Conservation (phyloP, 2,113 vertebrate genomes). For the Takifugu flavidus region DNA sequence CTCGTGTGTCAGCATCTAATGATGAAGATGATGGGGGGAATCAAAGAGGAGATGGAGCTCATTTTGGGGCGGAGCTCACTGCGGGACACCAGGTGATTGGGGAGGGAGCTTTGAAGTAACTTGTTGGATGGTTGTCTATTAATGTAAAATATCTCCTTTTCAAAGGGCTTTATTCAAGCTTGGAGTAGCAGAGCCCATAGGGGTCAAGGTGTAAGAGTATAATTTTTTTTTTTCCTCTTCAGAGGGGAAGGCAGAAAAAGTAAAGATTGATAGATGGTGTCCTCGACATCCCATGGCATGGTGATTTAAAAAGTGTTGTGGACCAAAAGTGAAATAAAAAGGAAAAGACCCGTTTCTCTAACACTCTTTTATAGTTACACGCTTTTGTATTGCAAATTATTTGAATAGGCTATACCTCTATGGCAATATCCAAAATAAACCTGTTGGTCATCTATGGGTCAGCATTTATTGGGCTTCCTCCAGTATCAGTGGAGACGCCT, state of each 20-base stretch:
- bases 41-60: slow-evolving; percentile 74
- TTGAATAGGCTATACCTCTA: slow-evolving; percentile 5
- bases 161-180: slow-evolving; percentile 76
- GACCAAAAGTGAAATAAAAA: slow-evolving; percentile 10
- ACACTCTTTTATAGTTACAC: slow-evolving; percentile 6
- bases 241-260: slow-evolving; percentile 37
- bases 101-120: slow-evolving; percentile 76
- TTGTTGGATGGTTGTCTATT: slow-evolving; percentile 77
- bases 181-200: slow-evolving; percentile 58
- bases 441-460: slow-evolving; percentile 44
- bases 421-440: slow-evolving; percentile 16
- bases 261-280: slow-evolving; percentile 28
- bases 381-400: slow-evolving; percentile 10
- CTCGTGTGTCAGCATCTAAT: slow-evolving; percentile 71
- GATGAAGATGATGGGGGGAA: slow-evolving; percentile 74
- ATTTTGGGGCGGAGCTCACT: slow-evolving; percentile 60
- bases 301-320: slow-evolving; percentile 11
- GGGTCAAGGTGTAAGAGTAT: slow-evolving; percentile 67
- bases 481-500: slow-evolving; percentile 43
- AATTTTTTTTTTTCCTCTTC: slow-evolving; percentile 56
- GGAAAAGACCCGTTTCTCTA: slow-evolving; percentile 26
- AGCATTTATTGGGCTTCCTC: slow-evolving; percentile 51
- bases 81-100: slow-evolving; percentile 73
- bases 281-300: slow-evolving; percentile 29
- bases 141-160: slow-evolving; percentile 78